phyloP scores from a whole-genome alignment of 2,888 invertebrate species.

The Lottia scabra region DNA sequence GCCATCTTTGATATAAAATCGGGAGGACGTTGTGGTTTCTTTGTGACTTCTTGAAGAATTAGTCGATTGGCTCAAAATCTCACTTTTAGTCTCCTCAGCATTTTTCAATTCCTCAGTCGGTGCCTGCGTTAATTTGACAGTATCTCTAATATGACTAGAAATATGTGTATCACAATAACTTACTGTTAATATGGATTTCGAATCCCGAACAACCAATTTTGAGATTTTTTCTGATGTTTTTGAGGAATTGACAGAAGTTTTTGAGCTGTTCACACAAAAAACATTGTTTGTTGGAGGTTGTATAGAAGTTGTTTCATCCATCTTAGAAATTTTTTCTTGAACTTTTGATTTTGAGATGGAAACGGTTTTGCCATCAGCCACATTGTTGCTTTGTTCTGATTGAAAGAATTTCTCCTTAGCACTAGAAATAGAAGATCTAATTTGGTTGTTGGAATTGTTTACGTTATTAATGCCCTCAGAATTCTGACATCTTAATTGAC shows the following conservation, averaged over 20 bases:
- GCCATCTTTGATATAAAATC: background rate
- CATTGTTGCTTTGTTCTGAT: background rate
- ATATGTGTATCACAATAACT: background rate
- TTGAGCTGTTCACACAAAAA: background rate
- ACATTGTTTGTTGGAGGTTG: no score
- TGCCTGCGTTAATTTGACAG: background rate
- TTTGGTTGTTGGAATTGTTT: background rate
- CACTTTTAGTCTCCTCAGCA: background rate
- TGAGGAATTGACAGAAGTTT: background rate
- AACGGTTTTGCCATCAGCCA: background rate
- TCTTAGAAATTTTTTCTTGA: background rate
- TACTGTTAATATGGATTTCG: background rate
- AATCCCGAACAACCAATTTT: background rate
- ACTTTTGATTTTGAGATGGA: background rate
- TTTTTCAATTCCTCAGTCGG: background rate
- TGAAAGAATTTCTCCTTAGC: background rate
- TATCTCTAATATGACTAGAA: background rate
- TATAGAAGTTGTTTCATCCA: background rate
- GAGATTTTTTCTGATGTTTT: background rate
- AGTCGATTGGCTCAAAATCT: background rate
- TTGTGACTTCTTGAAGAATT: background rate
- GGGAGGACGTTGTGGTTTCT: background rate
- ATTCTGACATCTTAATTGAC: background rate
- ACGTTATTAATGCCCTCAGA: background rate
- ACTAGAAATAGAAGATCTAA: background rate